These are phyloP conservation scores for Spilarctia lutea DNA, from an alignment of 2,888 invertebrate species.

Conservation along the genomic window DNA sequence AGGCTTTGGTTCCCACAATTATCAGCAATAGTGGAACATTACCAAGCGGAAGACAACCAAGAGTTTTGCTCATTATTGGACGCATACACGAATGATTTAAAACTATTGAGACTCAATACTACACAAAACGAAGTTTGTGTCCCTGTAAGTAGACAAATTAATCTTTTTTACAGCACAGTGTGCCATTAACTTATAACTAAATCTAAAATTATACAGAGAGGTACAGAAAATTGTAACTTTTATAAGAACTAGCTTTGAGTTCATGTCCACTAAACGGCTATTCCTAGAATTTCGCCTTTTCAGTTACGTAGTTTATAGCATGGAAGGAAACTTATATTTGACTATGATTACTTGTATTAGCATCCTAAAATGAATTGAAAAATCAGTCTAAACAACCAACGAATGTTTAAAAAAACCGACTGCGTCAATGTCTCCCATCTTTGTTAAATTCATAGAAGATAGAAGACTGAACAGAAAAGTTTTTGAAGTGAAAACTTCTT, in stretches of 20 bases:
- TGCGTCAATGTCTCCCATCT: no score
- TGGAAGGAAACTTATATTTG: not conserved
- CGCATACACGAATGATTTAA: slow-evolving; percentile 54
- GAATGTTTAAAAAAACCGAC: no score
- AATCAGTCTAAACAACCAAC: not conserved
- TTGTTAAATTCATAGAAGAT: no score
- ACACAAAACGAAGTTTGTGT: slow-evolving; percentile 50
- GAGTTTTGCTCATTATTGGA: slow-evolving; percentile 64
- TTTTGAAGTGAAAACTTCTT: no score
- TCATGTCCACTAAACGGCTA: not conserved
- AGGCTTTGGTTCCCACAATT: slow-evolving; percentile 71
- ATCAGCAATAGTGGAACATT: slow-evolving; percentile 67
- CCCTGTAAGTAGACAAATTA: slow-evolving; percentile 55
- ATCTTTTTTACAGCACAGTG: no score
- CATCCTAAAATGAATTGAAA: not conserved
- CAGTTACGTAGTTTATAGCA: not conserved
- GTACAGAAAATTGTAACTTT: not conserved
- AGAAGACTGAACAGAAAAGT: no score
- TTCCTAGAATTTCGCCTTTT: not conserved
- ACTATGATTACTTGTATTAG: not conserved
- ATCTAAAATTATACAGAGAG: no score
- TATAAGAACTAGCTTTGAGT: not conserved
- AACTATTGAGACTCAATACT: slow-evolving; percentile 25
- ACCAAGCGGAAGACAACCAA: slow-evolving; percentile 45
- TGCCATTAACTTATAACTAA: no score